Evolutionary conservation across 1,140 invertebrate species (phyloP), one percentile per base, ranked within the genome.

Genomic region (Wasmannia auropunctata): DNA sequence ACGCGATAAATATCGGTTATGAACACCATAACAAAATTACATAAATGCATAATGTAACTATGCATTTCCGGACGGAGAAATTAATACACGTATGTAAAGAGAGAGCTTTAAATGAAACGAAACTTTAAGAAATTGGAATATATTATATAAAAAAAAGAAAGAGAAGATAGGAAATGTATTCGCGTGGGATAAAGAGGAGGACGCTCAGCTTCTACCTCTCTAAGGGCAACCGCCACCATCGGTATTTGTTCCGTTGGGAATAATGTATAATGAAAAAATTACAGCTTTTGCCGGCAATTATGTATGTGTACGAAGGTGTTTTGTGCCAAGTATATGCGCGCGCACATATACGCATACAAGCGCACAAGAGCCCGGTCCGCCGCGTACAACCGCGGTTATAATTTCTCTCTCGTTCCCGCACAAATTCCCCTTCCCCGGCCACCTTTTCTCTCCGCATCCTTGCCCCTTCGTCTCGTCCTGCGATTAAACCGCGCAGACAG

Each of bases 181-280:
- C 10, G 34, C 46, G 63, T 28, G 62, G 5, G 22, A 69, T 25
- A 28, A 46, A 31, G 22, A 51, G 16, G 22, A 22, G 22, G 10
- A 34, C 11, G 19, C 7, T 11, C 10, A 49, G 34, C 25, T 77
- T 4, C 25, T 10, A 8, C 28, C 5, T 34, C 14, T 51, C 49
- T 56, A 46, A 69, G 62, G 67, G 60, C 67, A 88, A 83, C 62
- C 63, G 65, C 76, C 49, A 83, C 72, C 87, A 37, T 54, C 63
- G 83, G 77, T 91, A 88, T 93, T 93, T 89, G 90, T 92, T 92
- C 79, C 87, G 87, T 86, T 87, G 87, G 69, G 40, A 77, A 90
- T 92, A 93, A 93, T 90, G 92, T 81, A 90, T 92, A 93, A 93
- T 90, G 92, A 93, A 92, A 90, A 92, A 92, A 92, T 93, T 92